Evolutionary conservation across 2,888 invertebrate species (phyloP).

Genomic region (Dryobota labecula): DNA sequence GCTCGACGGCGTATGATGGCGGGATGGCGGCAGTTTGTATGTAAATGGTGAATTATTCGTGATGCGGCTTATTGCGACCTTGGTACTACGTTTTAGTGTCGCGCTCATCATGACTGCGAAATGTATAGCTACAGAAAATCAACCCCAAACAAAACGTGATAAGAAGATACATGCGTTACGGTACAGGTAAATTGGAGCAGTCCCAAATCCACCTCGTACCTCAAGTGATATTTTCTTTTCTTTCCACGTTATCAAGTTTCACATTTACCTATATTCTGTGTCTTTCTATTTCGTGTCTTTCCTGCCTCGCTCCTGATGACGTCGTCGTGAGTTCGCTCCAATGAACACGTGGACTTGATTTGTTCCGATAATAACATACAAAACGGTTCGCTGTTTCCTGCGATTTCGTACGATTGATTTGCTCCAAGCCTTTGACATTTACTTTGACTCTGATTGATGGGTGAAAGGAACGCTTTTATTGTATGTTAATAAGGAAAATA

Average conservation of each 20-base stretch:
- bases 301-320: slow-evolving; percentile 8
- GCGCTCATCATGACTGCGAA: slow-evolving; percentile 45
- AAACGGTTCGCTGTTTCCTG: slow-evolving; percentile 37
- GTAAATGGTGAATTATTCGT: slow-evolving; percentile 78
- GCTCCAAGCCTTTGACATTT: slow-evolving; percentile 23
- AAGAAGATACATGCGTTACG: slow-evolving; percentile 8
- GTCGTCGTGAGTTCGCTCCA: slow-evolving; percentile 33
- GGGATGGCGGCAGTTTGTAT: slow-evolving; percentile 75
- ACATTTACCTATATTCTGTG: slow-evolving; percentile 12
- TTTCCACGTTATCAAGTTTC: background rate
- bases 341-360: slow-evolving; percentile 53
- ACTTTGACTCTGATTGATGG: slow-evolving; percentile 29
- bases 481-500: slow-evolving; percentile 19
- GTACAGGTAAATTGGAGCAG: background rate
- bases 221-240: background rate
- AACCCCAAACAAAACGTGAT: slow-evolving; percentile 21
- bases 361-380: slow-evolving; percentile 54
- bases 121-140: slow-evolving; percentile 16
- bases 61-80: slow-evolving; percentile 65
- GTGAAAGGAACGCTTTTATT: slow-evolving; percentile 27
- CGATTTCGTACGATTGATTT: slow-evolving; percentile 24
- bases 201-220: background rate
- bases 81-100: slow-evolving; percentile 62
- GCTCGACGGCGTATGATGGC: slow-evolving; percentile 44
- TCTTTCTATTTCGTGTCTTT: background rate